Evolutionary conservation across 2,113 vertebrate genomes (phyloP).

Genomic region (Clarias magur): DNA sequence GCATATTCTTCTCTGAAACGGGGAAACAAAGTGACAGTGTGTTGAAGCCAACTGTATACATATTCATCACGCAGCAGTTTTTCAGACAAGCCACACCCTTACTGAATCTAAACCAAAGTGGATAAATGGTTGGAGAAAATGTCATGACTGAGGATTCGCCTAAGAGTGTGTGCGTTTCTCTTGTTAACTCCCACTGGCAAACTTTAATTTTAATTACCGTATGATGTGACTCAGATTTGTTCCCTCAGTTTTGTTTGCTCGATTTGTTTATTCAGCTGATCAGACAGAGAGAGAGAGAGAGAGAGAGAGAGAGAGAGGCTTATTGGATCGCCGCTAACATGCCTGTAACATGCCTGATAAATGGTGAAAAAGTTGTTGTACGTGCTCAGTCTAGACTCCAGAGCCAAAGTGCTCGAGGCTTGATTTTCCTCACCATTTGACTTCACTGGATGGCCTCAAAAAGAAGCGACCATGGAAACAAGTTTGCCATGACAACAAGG

Average conservation of each 20-base stretch:
- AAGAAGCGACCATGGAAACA: constrained; percentile 46
- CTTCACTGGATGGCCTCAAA: constrained; percentile 20
- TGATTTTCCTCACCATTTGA: constrained; percentile 30
- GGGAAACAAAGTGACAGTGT: background rate
- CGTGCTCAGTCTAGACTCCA: background rate
- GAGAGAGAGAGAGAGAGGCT: background rate
- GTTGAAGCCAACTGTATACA: background rate
- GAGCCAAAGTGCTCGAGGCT: background rate
- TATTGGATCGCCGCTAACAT: background rate
- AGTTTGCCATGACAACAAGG: constrained; percentile 40
- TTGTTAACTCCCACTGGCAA: background rate
- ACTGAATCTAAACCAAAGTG: background rate
- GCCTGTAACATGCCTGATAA: background rate
- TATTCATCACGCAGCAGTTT: no score
- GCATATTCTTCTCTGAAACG: background rate
- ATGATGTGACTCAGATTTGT: constrained; percentile 4
- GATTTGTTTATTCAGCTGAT: background rate
- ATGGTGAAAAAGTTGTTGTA: background rate
- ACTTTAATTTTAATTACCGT: constrained; percentile 15
- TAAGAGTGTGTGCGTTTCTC: background rate
- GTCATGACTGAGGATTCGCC: background rate
- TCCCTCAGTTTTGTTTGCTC: background rate
- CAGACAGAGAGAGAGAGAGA: no score
- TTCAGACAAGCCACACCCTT: no score
- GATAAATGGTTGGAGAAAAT: background rate